Evolutionary conservation across 1,140 invertebrate species (phyloP), one percentile per base, ranked within the genome.

Genomic region (Lasioglossum baleicum): DNA sequence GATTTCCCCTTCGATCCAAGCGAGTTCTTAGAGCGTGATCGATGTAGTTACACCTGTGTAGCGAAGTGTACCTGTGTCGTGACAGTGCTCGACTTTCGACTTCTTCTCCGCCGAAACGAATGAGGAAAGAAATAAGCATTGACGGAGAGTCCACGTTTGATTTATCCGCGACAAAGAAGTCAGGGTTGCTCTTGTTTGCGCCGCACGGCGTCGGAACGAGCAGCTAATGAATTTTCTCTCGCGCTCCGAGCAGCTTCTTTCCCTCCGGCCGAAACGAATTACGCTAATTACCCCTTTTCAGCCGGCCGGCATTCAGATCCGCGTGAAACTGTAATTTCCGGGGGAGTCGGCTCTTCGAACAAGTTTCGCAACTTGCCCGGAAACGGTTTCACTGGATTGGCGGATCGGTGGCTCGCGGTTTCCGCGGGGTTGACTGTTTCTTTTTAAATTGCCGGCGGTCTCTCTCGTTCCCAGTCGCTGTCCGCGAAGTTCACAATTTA

Each of bases 241-340:
- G 15, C 20, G 61, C 35, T 51, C 56, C 8, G 31, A 72, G n/a
- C 48, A 42, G 4, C 44, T 63, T 60, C 58, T 40, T 74, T 51
- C 2, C 56, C 51, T 22, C 11, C 44, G 17, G 13, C 51, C 17
- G 51, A 65, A 72, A 78, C 61, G 61, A 73, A 73, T 73, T 58
- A 35, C 69, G 65, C 61, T 79, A 79, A 79, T 79, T 79, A 66
- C 69, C 65, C 48, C 70, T 73, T 73, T 65, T 48, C 61, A 65
- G 11, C 20, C 35, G 40, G 22, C 17, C 2, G 13, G 7, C 51
- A 58, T 72, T 79, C 61, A 65, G 65, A 66, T 65, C 51, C 60
- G 35, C 61, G 61, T 15, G 26, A 65, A 79, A 56, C 44, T 40
- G 76, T 64, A 78, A 65, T 72, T 78, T 56, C 48, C 68, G 11